A percentile compares a stretch with the other conserved stretches of the same genome.
These are phyloP conservation scores for Orientallactaga sibirica DNA, from an alignment of 2,797 vertebrate genomes.

Conservation along the genomic window DNA sequence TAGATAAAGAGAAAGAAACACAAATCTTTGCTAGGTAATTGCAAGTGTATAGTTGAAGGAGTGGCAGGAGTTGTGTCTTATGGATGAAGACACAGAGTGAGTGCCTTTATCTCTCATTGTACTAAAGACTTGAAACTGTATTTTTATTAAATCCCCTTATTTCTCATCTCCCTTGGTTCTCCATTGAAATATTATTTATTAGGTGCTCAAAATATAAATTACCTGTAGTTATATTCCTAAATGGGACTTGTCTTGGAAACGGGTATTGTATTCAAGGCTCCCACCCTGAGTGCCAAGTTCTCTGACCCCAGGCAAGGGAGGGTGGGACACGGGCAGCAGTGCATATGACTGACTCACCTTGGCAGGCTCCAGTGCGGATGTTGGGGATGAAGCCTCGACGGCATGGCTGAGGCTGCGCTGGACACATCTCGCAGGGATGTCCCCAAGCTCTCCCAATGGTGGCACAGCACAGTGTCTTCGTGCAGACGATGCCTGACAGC, in stretches of 20 bases:
- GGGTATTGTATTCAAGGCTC: neutral
- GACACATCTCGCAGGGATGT: constrained; percentile 98
- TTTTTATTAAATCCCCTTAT: neutral
- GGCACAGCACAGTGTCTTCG: constrained; percentile 98
- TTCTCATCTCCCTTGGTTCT: neutral
- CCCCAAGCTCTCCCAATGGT: constrained; percentile 98
- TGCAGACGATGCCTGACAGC: constrained; percentile 98
- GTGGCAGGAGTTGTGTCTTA: rapidly evolving
- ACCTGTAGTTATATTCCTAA: neutral
- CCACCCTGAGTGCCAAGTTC: no score
- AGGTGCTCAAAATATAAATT: neutral
- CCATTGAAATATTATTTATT: neutral
- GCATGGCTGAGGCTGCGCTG: constrained; percentile 97
- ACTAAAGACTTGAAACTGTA: neutral
- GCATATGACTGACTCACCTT: constrained; percentile 89
- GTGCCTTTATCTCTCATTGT: neutral
- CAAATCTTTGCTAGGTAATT: neutral
- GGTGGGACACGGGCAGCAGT: rapidly evolving
- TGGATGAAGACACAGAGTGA: neutral
- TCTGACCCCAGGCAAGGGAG: neutral
- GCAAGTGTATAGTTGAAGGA: neutral
- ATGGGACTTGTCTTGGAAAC: neutral
- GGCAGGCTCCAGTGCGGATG: constrained; percentile 97
- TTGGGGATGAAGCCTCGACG: constrained; percentile 98
- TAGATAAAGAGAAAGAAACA: neutral